Evolutionary conservation across 2,113 vertebrate genomes (phyloP), one percentile per base, ranked within the genome.

Genomic region (Hyperoodon ampullatus): DNA sequence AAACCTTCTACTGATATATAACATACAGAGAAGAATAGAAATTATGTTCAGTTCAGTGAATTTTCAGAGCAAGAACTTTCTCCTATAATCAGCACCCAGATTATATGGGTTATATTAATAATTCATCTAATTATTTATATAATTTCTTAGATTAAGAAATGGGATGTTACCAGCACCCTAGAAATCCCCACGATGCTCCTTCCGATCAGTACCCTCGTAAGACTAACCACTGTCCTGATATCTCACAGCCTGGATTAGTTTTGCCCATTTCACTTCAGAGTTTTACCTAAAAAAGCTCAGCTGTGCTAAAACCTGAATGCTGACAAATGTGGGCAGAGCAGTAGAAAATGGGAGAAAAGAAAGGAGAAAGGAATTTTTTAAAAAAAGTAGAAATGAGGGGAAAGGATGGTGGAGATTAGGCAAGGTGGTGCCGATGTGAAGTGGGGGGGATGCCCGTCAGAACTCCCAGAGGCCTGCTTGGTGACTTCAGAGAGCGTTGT

Each of bases 361-460:
- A 44, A 90, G 71, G 23, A 50, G 47, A 30, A 44, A 23, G 61
- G 21, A 35, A 47, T 30, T 44, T 74, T 18, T 11, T n/a, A n/a
- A 1, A 16, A 53, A 16, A 15, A 24, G 33, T 16, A 13, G 21
- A 26, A 28, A 39, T 61, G 30, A 19, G 70, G 42, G 63, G 44
- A 42, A 61, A 26, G 42, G 19, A 1, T 42, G 19, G 9, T 44
- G 13, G 78, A 15, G 61, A 13, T 13, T 13, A 39, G 10, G 50
- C 19, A 35, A 10, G 42, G 72, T 7, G 28, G 2, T 19, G 28
- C 33, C 28, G 0, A 0, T 77, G 0, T 21, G 14, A 28, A 44
- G 60, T 18, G 11, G 21, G 12, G 21, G n/a, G 4, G 3, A 39
- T 16, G 4, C 7, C 60, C 8, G 23, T 72, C 53, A 23, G 60